phyloP scores from a whole-genome alignment of 2,113 vertebrate genomes.

The Thomomys bottae region DNA sequence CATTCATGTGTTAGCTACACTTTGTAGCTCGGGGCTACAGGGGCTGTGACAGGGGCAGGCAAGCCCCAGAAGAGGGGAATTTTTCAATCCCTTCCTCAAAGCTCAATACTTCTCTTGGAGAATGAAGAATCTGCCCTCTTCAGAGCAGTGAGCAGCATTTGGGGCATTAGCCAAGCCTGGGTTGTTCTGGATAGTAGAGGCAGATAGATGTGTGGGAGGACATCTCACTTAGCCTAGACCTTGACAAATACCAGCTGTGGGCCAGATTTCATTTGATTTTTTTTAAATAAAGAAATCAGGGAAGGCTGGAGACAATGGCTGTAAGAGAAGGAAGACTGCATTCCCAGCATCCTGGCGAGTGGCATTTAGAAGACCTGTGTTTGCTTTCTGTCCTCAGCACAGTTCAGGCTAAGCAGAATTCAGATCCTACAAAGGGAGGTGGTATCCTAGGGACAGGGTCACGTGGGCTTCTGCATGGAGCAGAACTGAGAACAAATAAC shows the following conservation, averaged over 20 bases:
- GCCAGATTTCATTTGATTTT: background rate
- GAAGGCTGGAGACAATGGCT: background rate
- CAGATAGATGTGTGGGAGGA: background rate
- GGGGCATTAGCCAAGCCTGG: fast-evolving
- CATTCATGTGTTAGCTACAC: background rate
- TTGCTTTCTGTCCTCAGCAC: background rate
- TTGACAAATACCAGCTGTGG: background rate
- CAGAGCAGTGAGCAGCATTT: background rate
- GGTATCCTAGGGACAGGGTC: background rate
- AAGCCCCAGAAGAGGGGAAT: background rate
- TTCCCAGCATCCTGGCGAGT: background rate
- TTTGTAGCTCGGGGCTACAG: background rate
- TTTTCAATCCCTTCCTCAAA: background rate
- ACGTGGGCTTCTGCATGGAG: background rate
- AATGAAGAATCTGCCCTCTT: background rate
- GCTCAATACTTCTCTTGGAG: background rate
- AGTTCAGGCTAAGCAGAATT: background rate
- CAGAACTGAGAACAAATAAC: background rate
- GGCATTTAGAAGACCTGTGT: background rate
- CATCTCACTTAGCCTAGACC: background rate
- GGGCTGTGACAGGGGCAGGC: no score
- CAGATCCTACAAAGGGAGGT: background rate
- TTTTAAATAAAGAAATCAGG: background rate
- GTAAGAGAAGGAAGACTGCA: background rate
- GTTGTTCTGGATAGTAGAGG: background rate